These are phyloP conservation scores for Drosophila pseudoananassae DNA, from an alignment of 1,140 invertebrate genomes.

Conservation along the genomic window DNA sequence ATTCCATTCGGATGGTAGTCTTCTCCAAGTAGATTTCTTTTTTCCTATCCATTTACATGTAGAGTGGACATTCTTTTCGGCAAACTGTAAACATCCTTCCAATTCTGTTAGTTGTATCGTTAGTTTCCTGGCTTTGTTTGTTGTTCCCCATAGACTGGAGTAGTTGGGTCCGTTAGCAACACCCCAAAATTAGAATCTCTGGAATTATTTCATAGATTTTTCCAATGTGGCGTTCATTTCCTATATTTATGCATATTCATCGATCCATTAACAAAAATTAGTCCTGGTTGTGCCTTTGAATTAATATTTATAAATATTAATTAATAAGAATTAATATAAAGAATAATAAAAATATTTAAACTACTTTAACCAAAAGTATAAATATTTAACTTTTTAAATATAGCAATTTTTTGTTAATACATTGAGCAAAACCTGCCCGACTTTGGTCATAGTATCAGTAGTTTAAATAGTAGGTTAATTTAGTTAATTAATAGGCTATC, in stretches of 20 bases:
- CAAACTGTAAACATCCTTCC: conserved; percentile 56
- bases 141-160: conserved; percentile 6
- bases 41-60: conserved; percentile 28
- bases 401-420: no score
- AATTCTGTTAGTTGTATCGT: conserved; percentile 14
- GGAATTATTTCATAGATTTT: conserved; percentile 12
- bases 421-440: no score
- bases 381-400: no score
- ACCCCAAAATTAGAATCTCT: conserved; percentile 8
- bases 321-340: no score
- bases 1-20: conserved; percentile 46
- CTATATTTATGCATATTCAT: conserved; percentile 65
- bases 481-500: no score
- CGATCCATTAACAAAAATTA: conserved; percentile 51
- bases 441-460: no score
- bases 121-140: conserved; percentile 23
- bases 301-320: conserved; percentile 2
- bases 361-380: no score
- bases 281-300: conserved; percentile 54
- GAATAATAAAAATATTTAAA: no score
- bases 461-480: no score
- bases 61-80: conserved; percentile 54
- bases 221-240: conserved; percentile 30
- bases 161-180: not conserved
- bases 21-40: conserved; percentile 21